Conservation (phyloP, 2,113 vertebrate genomes). For the Physeter macrocephalus region DNA sequence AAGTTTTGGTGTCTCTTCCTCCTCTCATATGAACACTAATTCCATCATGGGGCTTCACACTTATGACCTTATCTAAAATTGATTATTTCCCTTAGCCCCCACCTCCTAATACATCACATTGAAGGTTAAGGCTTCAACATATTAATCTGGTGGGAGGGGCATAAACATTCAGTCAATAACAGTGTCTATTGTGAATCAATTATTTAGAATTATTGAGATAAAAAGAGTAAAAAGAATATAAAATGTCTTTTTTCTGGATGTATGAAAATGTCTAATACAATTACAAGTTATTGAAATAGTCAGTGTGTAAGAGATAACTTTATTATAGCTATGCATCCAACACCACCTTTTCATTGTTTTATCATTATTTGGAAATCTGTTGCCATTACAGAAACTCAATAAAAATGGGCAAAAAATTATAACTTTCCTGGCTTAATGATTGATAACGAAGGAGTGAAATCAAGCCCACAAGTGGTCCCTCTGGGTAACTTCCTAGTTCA, state of each 20-base stretch:
- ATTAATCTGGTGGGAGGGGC: not conserved
- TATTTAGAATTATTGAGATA: not conserved
- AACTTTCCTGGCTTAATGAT: not conserved
- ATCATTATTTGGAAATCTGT: not conserved
- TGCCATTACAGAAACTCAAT: not conserved
- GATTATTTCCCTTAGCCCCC: not conserved
- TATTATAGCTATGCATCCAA: not conserved
- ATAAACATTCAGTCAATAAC: not conserved
- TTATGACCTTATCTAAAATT: not conserved
- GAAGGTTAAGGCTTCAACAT: not conserved
- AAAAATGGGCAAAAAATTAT: not conserved
- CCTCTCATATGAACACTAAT: not conserved
- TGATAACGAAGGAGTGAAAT: not conserved
- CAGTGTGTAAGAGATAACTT: not conserved
- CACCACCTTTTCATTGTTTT: not conserved
- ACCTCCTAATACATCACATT: not conserved
- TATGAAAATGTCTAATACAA: not conserved
- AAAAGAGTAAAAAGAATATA: not conserved
- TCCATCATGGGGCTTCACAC: not conserved
- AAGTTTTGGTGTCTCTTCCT: not conserved
- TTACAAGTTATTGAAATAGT: not conserved
- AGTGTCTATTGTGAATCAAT: not conserved
- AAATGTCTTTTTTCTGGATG: not conserved
- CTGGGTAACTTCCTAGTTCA: not conserved
- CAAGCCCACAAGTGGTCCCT: not conserved